Percentiles rank a stretch among this genome's conserved stretches.
Evolutionary conservation across 2,888 invertebrate genomes (phyloP).

Genomic region (Tanypteryx hageni): DNA sequence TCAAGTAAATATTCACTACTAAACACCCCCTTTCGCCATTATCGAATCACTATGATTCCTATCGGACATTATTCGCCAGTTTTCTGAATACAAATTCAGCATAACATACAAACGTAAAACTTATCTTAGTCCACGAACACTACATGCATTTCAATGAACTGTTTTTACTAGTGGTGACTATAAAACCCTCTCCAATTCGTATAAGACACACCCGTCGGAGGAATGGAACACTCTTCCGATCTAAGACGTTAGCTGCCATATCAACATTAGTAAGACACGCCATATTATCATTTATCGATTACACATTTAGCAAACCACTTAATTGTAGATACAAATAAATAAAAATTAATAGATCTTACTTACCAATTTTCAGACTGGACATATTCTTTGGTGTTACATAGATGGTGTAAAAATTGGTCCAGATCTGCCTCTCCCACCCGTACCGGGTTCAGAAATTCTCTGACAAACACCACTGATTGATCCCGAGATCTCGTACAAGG

Average conservation of each 20-base stretch:
- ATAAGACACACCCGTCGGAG: constrained; percentile 1
- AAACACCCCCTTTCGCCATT: constrained; percentile 50
- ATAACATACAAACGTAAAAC: neutral
- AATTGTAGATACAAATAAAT: constrained; percentile 16
- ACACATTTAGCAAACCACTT: constrained; percentile 38
- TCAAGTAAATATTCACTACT: constrained; percentile 54
- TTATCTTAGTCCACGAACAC: neutral
- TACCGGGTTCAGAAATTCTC: constrained; percentile 63
- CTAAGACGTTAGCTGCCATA: constrained; percentile 56
- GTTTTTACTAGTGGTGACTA: neutral
- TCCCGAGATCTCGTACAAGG: constrained; percentile 58
- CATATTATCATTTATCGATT: constrained; percentile 64
- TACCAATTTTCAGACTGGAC: constrained; percentile 81
- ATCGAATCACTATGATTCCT: constrained; percentile 49
- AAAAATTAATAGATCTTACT: constrained; percentile 70
- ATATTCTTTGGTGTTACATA: constrained; percentile 75
- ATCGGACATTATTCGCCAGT: constrained; percentile 51
- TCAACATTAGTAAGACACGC: constrained; percentile 60
- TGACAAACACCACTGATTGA: constrained; percentile 64
- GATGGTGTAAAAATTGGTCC: constrained; percentile 61
- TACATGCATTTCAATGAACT: neutral
- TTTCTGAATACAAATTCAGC: constrained; percentile 29
- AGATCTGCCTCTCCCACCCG: constrained; percentile 62
- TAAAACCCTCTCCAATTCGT: neutral
- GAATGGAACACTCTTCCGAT: constrained; percentile 26